Base-by-base conservation (phyloP, 2,888 invertebrate genomes). In the Seira musarum region DNA sequence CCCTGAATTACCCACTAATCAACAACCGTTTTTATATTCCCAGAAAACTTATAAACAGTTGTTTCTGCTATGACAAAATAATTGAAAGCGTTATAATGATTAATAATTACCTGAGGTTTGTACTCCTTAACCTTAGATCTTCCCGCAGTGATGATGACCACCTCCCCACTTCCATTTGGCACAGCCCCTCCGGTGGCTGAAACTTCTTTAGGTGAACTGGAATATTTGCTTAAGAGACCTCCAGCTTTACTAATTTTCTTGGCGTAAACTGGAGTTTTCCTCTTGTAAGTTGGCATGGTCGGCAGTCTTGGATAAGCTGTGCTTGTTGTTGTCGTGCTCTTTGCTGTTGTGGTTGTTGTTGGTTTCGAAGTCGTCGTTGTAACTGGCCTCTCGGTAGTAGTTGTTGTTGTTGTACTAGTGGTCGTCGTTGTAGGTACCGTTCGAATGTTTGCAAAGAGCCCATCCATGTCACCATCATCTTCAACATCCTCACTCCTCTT, bases 51-150 rank as follows among this genome's bases (percentile, higher is more conserved):
- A n/a, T n/a, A n/a, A n/a, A n/a, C n/a, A n/a, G n/a, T n/a, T n/a
- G n/a, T n/a, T n/a, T n/a, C n/a, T n/a, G n/a, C n/a, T n/a, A n/a
- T n/a, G n/a, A n/a, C n/a, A n/a, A n/a, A n/a, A n/a, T n/a, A n/a
- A n/a, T n/a, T n/a, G n/a, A n/a, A n/a, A n/a, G n/a, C n/a, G n/a
- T n/a, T n/a, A n/a, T n/a, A n/a, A n/a, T n/a, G n/a, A n/a, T n/a
- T n/a, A n/a, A n/a, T n/a, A 53, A 86, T 79, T 24, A 85, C 81
- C 65, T 85, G 83, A n/a, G 86, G 86, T 77, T 86, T 86, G 83
- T 86, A 86, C 82, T 86, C 86, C 70, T 86, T 86, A 35, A 86
- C 86, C 77, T 85, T 86, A 15, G 84, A 84, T 75, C 84, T 83
- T 8, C 83, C 82, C 65, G 82, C 82, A 0, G 86, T 85, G 69